Base-by-base conservation (phyloP, 2,113 vertebrate species). In the Butastur rufipennis region DNA sequence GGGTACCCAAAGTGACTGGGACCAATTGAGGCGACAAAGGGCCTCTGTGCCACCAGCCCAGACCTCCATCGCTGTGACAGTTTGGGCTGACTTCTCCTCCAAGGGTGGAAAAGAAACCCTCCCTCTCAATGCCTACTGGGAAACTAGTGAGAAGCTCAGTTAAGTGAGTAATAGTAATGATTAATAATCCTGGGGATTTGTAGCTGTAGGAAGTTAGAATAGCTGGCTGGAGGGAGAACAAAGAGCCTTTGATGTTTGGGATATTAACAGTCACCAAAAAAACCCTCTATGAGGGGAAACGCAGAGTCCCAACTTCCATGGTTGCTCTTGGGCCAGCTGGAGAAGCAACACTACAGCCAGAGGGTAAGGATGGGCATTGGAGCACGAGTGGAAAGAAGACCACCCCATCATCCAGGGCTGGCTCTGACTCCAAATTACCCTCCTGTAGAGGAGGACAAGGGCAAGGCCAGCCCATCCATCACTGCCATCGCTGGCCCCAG, bases 211-310 rank as follows among this genome's bases (percentile, higher is more conserved):
- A 91, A 87, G 68, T 89, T 84, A 65, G 42, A 91, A 34, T 45
- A 73, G 31, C 19, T 87, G 65, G 48, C 26, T 31, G 19, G 47
- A 55, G 43, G 36, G 32, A 81, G 18, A 79, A 88, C 4, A 2
- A 71, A 67, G 34, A 91, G 11, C 32, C 10, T 52, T 74, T 83
- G 40, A 85, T 72, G 13, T 42, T 23, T 23, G 38, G 17, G 27
- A 40, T 91, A 72, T 67, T 89, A 63, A 81, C 20, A 93, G 68
- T 8, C 25, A 12, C 19, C 27, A 67, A 88, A 95, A 65, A 50
- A 14, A 0, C 0, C 0, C 0, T 66, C 45, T 45, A 10, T 19
- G 59, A 36, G 25, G 13, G 20, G n/a, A 83, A 95, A 52, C 4
- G 3, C 6, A 53, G 62, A 63, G 34, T 47, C 31, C 5, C 11